phyloP scores from a whole-genome alignment of 1,140 invertebrate species.

The Zaprionus nigranus region DNA sequence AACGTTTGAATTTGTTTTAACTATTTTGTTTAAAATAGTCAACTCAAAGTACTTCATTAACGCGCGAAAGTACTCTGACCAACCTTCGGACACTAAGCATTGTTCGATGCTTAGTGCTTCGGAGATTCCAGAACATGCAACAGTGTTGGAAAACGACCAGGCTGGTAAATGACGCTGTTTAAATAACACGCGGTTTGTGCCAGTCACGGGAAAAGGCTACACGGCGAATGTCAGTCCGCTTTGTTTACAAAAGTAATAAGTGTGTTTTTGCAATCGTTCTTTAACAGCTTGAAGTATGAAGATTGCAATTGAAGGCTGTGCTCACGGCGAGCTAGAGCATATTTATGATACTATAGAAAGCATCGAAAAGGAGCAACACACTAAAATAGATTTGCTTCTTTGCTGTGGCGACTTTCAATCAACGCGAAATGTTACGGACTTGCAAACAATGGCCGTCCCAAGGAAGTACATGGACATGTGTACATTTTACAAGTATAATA shows the following conservation, averaged over 20 bases:
- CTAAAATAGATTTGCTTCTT: constrained; percentile 95
- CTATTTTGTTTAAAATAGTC: background rate
- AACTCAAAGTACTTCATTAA: no score
- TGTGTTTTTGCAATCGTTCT: background rate
- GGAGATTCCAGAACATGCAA: background rate
- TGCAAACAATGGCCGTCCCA: constrained; percentile 97
- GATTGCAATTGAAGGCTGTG: constrained; percentile 98
- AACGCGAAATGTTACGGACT: constrained; percentile 90
- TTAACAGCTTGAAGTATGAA: constrained; percentile 89
- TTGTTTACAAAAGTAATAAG: constrained; percentile 37
- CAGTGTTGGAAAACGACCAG: background rate
- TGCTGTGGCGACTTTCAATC: constrained; percentile 99
- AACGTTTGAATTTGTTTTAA: constrained; percentile 60
- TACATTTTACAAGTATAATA: constrained; percentile 96
- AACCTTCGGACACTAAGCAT: no score
- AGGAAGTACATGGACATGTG: constrained; percentile 96
- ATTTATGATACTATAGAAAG: constrained; percentile 95
- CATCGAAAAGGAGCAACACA: constrained; percentile 88
- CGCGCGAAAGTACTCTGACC: background rate
- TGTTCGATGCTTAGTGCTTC: no score
- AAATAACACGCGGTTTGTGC: background rate
- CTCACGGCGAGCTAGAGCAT: constrained; percentile 97
- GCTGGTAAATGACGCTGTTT: background rate
- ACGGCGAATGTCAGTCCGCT: background rate
- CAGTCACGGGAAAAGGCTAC: background rate